A percentile compares a stretch with the other conserved stretches of the same genome.
Conservation (phyloP, 2,113 vertebrate species). For the Strigops habroptila region DNA sequence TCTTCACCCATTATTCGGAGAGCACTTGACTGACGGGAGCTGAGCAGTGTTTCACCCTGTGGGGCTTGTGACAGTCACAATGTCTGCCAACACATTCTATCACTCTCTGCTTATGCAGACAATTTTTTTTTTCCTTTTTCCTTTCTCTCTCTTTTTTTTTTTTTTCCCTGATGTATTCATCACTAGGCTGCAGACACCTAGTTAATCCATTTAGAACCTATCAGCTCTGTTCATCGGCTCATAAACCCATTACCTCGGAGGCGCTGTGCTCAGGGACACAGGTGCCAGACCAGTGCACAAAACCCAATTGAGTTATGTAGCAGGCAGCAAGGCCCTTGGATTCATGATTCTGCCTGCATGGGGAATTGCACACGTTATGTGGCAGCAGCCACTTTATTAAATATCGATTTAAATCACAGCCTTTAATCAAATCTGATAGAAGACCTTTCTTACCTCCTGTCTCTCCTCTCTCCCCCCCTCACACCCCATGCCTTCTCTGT, state of each 20-base stretch:
- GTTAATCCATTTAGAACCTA: slow-evolving; percentile 85
- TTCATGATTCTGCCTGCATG: slow-evolving; percentile 73
- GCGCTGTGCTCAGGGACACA: slow-evolving; percentile 77
- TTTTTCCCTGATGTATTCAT: slow-evolving; percentile 70
- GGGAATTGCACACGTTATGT: slow-evolving; percentile 81
- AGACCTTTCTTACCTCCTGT: slow-evolving; percentile 72
- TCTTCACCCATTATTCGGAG: background rate
- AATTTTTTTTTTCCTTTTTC: background rate
- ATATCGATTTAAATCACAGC: slow-evolving; percentile 90
- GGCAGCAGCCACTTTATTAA: slow-evolving; percentile 87
- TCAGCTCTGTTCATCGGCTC: slow-evolving; percentile 81
- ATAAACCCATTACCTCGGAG: slow-evolving; percentile 82
- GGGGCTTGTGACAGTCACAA: slow-evolving; percentile 39
- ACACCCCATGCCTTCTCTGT: background rate
- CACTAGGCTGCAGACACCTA: slow-evolving; percentile 76
- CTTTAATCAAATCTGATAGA: slow-evolving; percentile 86
- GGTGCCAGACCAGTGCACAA: slow-evolving; percentile 78
- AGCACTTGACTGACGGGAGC: slow-evolving; percentile 57
- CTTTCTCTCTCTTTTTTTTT: background rate
- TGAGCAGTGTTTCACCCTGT: slow-evolving; percentile 59
- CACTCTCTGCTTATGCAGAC: slow-evolving; percentile 65
- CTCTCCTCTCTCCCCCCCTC: slow-evolving; percentile 42
- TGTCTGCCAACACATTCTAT: slow-evolving; percentile 72
- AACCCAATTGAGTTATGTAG: slow-evolving; percentile 80
- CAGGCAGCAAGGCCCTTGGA: slow-evolving; percentile 65